Base-by-base conservation (phyloP, 1,140 invertebrate genomes). In the Doryteuthis pealeii region DNA sequence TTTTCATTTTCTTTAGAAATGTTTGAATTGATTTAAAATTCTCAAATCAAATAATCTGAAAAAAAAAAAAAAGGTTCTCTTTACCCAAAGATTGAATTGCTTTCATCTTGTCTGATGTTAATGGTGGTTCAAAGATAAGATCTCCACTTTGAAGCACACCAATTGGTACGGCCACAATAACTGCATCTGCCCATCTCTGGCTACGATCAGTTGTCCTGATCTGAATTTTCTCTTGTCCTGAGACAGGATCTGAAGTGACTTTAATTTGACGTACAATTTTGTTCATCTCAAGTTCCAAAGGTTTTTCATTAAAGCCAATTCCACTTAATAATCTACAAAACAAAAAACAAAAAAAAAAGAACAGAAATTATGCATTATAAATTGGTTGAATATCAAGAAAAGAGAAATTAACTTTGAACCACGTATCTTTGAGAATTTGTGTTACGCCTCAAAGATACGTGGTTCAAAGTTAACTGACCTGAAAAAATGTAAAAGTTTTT, bases 111-210 rank as follows among this genome's bases (percentile, higher is more conserved):
- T 73, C 54, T 65, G 73, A 74, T 15, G 82, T 77, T 15, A 83
- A 70, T 1, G 54, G 32, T 6, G 83, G 83, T 26, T 84, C 82
- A 77, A 83, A 84, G 35, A 79, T 43, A 0, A 73, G 74, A 31
- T 77, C 74, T 22, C 40, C 72, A n/a, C 76, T 74, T 49, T 78
- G 72, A 31, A 82, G 68, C 4, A 83, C 78, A 12, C 76, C 73
- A 0, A 79, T 14, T 14, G 83, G 81, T 18, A 84, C 79, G 14
- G 83, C 80, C 49, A 84, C 78, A 28, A 84, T 73, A 26, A 84
- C 80, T 26, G 72, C 65, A 73, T 84, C 83, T 66, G 79, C 81
- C 4, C 62, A 26, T 1, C 76, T 70, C 62, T 82, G 81, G 1
- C 73, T 71, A 10, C 79, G 73, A 74, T 82, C 81, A 54, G 45